Conservation (phyloP, 1,140 invertebrate genomes). For the Tribolium castaneum region DNA sequence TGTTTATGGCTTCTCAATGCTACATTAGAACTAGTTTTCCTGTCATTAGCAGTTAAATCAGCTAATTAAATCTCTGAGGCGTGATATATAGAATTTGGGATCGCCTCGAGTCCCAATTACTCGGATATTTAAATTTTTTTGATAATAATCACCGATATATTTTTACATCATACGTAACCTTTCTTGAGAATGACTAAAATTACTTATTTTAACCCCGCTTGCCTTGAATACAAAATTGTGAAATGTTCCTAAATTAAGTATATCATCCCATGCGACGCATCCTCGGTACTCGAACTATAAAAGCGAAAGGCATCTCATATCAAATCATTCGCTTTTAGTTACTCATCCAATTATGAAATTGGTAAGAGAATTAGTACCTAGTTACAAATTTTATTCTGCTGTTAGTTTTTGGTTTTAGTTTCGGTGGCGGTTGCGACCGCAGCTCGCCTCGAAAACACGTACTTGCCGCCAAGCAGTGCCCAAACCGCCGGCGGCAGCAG, state of each 20-base stretch:
- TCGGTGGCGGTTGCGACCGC: conserved; percentile 54
- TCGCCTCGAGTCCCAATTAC: conserved; percentile 27
- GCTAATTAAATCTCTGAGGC: neutral
- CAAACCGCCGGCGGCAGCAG: conserved; percentile 20
- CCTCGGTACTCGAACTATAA: conserved; percentile 32
- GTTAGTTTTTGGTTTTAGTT: conserved; percentile 32
- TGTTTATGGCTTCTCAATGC: conserved; percentile 1
- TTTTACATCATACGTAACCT: conserved; percentile 12
- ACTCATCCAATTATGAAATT: conserved; percentile 25
- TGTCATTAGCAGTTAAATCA: neutral
- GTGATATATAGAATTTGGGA: conserved; percentile 31
- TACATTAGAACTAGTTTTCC: conserved; percentile 8
- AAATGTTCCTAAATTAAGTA: conserved; percentile 41
- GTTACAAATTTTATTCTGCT: neutral
- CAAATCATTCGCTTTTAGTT: conserved; percentile 25
- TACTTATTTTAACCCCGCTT: conserved; percentile 21
- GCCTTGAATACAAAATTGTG: conserved; percentile 35
- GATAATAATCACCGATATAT: neutral
- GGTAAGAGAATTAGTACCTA: conserved; percentile 18
- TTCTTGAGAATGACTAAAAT: conserved; percentile 21
- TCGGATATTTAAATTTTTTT: conserved; percentile 12
- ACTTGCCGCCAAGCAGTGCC: conserved; percentile 51
- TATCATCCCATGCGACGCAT: conserved; percentile 35
- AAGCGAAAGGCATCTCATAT: conserved; percentile 31
- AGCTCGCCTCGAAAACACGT: conserved; percentile 53